Conservation (phyloP, 2,797 vertebrate genomes). For the Kryptolebias ocellatus region DNA sequence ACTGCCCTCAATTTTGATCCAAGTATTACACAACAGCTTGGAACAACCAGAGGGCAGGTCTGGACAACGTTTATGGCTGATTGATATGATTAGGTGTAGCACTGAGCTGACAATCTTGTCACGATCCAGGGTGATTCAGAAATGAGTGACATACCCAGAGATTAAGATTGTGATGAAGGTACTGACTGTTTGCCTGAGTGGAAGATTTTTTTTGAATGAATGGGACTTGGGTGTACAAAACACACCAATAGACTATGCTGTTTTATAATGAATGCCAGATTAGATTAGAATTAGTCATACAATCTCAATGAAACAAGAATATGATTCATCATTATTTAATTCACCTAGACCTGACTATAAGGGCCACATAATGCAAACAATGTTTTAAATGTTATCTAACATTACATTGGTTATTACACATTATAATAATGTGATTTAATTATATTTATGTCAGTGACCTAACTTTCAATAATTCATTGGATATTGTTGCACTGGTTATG, state of each 20-base stretch:
- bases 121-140: slow-evolving; percentile 12
- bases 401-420: background rate
- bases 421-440: background rate
- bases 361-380: background rate
- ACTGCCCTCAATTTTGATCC: slow-evolving; percentile 62
- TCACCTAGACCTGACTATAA: background rate
- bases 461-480: background rate
- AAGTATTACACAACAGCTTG: slow-evolving; percentile 70
- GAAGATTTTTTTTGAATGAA: background rate
- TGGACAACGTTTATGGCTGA: slow-evolving; percentile 42
- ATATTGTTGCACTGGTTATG: background rate
- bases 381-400: background rate
- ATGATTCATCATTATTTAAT: background rate
- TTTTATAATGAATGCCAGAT: slow-evolving; percentile 49
- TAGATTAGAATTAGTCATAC: background rate
- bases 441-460: background rate
- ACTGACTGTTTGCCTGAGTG: background rate
- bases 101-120: slow-evolving; percentile 35
- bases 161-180: slow-evolving; percentile 8
- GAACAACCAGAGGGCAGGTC: slow-evolving; percentile 73
- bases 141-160: slow-evolving; percentile 29
- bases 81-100: slow-evolving; percentile 53
- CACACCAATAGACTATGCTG: slow-evolving; percentile 29
- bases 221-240: background rate
- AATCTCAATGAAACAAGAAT: background rate